Evolutionary conservation across 2,888 invertebrate genomes (phyloP).

Genomic region (Phaonia tiefii): DNA sequence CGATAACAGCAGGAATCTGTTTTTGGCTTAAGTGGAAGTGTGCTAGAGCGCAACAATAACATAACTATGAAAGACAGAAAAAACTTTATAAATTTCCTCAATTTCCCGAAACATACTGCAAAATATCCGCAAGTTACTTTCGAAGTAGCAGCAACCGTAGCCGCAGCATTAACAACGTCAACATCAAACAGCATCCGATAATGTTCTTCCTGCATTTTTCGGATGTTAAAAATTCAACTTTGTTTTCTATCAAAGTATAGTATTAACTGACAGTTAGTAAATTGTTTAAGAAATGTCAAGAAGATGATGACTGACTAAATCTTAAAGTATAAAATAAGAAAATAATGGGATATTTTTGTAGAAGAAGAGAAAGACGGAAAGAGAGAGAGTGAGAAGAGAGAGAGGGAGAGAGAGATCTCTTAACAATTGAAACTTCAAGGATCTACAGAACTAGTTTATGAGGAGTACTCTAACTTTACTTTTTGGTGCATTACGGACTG

Average conservation of each 20-base stretch:
- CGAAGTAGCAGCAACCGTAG: neutral
- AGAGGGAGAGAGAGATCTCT: no score
- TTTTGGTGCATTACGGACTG: no score
- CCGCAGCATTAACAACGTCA: neutral
- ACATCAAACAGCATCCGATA: constrained; percentile 20
- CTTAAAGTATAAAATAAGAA: no score
- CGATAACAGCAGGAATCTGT: constrained; percentile 63
- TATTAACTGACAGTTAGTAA: constrained; percentile 47
- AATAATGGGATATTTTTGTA: no score
- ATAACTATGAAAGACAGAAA: constrained; percentile 10
- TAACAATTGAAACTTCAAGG: no score
- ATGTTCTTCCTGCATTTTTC: constrained; percentile 25
- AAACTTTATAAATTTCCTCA: constrained; percentile 61
- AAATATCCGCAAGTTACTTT: constrained; percentile 47
- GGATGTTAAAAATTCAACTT: neutral
- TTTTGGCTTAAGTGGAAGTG: constrained; percentile 35
- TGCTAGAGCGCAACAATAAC: neutral
- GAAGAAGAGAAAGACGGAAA: no score
- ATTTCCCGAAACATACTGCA: constrained; percentile 58
- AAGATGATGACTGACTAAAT: no score
- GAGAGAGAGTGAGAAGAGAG: no score
- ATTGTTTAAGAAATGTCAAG: no score
- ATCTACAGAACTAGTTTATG: no score
- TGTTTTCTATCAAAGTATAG: constrained; percentile 31
- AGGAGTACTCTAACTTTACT: no score